Evolutionary conservation across 2,113 vertebrate genomes (phyloP).

Genomic region (Megalops atlanticus): DNA sequence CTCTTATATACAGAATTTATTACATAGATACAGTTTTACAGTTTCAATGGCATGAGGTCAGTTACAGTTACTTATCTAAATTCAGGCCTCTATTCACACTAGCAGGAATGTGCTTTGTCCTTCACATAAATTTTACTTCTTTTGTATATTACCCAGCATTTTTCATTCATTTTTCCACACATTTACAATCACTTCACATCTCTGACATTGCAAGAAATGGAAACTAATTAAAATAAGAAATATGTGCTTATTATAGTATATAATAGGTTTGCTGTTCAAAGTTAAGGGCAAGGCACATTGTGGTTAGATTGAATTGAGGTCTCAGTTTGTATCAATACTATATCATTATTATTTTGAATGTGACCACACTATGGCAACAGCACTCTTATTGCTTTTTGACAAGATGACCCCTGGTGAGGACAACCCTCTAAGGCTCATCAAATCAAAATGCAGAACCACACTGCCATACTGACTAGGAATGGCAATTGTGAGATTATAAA

Average conservation of each 20-base stretch:
- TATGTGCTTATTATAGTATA: no score
- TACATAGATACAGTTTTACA: conserved; percentile 66
- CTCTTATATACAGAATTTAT: conserved; percentile 71
- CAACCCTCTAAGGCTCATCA: not conserved
- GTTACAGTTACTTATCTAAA: conserved; percentile 64
- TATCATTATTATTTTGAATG: not conserved
- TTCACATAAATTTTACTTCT: not conserved
- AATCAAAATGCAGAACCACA: not conserved
- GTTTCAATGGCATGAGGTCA: conserved; percentile 55
- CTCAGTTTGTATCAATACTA: not conserved
- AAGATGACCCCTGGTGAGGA: not conserved
- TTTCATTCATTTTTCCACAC: not conserved
- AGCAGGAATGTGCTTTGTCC: not conserved
- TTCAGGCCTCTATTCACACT: conserved; percentile 22
- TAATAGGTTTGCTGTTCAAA: no score
- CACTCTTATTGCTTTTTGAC: not conserved
- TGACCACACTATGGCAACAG: no score
- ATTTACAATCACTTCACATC: no score
- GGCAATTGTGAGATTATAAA: not conserved
- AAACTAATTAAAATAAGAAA: not conserved
- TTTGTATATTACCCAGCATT: not conserved
- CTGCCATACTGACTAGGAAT: not conserved
- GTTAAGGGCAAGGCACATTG: no score
- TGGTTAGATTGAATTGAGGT: not conserved
- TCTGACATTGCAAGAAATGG: not conserved